Conservation (phyloP, 2,888 invertebrate genomes). For the Chymomyza procnemis region DNA sequence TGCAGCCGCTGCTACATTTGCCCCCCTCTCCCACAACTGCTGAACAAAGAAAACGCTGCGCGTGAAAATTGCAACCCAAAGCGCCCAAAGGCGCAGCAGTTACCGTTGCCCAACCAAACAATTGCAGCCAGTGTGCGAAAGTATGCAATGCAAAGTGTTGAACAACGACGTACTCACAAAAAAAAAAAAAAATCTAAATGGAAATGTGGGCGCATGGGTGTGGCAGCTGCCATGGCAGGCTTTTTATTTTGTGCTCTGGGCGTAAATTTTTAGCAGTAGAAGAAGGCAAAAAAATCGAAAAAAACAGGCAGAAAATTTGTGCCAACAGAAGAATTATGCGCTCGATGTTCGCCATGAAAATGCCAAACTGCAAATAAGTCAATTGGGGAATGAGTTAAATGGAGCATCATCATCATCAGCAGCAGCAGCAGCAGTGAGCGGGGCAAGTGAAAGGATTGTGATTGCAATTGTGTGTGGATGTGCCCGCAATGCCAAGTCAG, state of each 20-base stretch:
- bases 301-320: conserved; percentile 12
- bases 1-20: background rate
- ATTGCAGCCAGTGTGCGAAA: conserved; percentile 34
- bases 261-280: conserved; percentile 39
- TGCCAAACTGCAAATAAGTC: conserved; percentile 29
- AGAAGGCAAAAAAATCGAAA: conserved; percentile 1
- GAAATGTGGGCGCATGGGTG: background rate
- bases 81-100: conserved; percentile 25
- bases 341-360: conserved; percentile 6
- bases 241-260: conserved; percentile 29
- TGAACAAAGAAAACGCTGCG: background rate
- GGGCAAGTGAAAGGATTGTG: too few species aligned
- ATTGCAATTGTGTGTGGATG: background rate
- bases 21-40: background rate
- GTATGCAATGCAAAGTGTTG: conserved; percentile 49
- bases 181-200: background rate
- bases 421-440: background rate
- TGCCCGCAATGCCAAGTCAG: background rate
- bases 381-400: conserved; percentile 28
- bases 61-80: conserved; percentile 47
- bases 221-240: background rate
- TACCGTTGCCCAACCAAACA: conserved; percentile 44
- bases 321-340: conserved; percentile 47
- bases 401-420: conserved; percentile 1
- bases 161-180: conserved; percentile 7